phyloP scores from a whole-genome alignment of 2,888 invertebrate species.

The Linnaemya tessellans region DNA sequence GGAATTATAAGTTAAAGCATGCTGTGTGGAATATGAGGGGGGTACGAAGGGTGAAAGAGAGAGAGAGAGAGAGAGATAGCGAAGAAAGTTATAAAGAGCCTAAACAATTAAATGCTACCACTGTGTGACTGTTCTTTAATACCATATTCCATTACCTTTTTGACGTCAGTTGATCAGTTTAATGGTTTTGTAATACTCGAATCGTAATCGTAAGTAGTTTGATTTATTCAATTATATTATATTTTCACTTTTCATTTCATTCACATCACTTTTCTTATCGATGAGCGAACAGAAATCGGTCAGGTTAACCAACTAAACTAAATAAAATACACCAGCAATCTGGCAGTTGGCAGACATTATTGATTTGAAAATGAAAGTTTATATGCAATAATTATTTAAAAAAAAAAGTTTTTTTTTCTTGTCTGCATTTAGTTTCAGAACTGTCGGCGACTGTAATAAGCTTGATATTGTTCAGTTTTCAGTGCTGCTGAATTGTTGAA shows the following conservation, averaged over 20 bases:
- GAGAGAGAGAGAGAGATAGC: no score
- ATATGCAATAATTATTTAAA: constrained; percentile 24
- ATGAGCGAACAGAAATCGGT: constrained; percentile 47
- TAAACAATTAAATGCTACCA: background rate
- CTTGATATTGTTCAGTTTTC: constrained; percentile 50
- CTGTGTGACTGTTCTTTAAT: background rate
- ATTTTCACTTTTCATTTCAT: constrained; percentile 70
- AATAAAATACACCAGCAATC: constrained; percentile 25
- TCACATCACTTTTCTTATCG: constrained; percentile 58
- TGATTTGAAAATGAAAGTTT: constrained; percentile 72
- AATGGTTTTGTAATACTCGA: constrained; percentile 59
- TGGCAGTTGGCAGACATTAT: constrained; percentile 58
- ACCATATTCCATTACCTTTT: constrained; percentile 4
- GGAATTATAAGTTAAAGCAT: no score
- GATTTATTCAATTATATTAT: constrained; percentile 67
- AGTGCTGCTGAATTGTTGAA: background rate
- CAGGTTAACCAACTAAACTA: constrained; percentile 20
- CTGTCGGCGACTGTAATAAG: constrained; percentile 60
- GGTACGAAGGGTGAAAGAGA: no score
- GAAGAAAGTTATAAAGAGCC: no score
- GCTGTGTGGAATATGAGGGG: no score
- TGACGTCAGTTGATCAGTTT: constrained; percentile 48
- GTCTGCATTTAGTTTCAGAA: constrained; percentile 47
- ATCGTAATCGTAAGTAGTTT: constrained; percentile 65
- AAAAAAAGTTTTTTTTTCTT: constrained; percentile 14